Evolutionary conservation across 53 echinoderm and acorn worm species (phyloP).

Genomic region (Zoroaster sp.): DNA sequence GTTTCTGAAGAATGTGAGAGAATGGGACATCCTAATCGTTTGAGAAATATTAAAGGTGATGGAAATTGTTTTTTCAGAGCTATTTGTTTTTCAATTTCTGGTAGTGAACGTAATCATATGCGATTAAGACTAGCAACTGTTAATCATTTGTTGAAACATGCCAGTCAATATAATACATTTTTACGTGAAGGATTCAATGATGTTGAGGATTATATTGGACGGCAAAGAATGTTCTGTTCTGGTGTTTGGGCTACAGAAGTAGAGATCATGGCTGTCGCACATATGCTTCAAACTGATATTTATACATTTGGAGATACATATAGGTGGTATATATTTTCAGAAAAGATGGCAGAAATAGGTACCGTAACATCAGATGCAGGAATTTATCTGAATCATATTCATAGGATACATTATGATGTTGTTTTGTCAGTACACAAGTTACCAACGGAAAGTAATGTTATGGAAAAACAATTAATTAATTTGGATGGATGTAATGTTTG

Average conservation of each 20-base stretch:
- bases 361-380: neutral
- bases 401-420: neutral
- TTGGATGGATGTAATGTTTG: neutral
- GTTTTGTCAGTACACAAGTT: neutral
- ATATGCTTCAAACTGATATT: slow-evolving; percentile 29
- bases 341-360: neutral
- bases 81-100: slow-evolving; percentile 10
- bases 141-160: neutral
- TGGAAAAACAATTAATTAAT: neutral
- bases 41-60: slow-evolving; percentile 17
- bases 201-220: neutral
- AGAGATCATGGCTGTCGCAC: slow-evolving; percentile 48
- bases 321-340: neutral
- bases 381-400: neutral
- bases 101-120: slow-evolving; percentile 14
- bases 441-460: neutral
- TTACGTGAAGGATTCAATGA: neutral
- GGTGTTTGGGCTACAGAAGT: slow-evolving; percentile 48
- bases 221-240: neutral
- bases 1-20: neutral
- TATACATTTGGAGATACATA: slow-evolving; percentile 7
- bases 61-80: slow-evolving; percentile 66
- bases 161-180: neutral
- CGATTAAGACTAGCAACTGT: neutral
- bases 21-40: neutral